Percentiles rank a stretch among this genome's conserved stretches.
These are phyloP conservation scores for Cheilosia soror DNA, from an alignment of 2,888 invertebrate genomes.

Conservation along the genomic window DNA sequence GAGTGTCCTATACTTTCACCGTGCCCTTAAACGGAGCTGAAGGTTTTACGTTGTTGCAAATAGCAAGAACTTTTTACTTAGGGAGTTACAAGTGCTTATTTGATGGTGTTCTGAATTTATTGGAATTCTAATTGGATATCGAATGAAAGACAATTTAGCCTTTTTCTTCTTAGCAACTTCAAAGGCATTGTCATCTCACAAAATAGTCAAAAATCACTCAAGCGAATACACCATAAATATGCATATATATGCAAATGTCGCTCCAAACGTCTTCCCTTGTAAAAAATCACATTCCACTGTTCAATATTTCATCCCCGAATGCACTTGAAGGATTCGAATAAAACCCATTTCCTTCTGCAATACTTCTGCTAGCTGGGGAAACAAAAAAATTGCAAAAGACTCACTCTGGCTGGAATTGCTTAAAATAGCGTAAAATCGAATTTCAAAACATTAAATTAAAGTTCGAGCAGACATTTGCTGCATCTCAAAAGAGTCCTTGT, in stretches of 20 bases:
- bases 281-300: conserved; percentile 29
- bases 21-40: too few relatives aligned
- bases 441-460: conserved; percentile 57
- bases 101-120: too few relatives aligned
- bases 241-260: background rate
- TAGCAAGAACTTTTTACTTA: too few relatives aligned
- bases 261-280: background rate
- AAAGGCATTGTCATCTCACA: background rate
- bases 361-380: background rate
- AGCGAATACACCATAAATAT: conserved; percentile 5
- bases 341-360: conserved; percentile 13
- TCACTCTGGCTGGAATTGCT: conserved; percentile 31
- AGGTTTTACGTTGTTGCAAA: too few relatives aligned
- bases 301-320: conserved; percentile 61
- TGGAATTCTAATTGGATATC: too few relatives aligned
- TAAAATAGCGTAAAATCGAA: conserved; percentile 71
- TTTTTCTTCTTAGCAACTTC: too few relatives aligned
- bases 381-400: background rate
- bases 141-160: too few relatives aligned
- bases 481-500: conserved; percentile 9
- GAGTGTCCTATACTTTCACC: too few relatives aligned
- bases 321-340: conserved; percentile 56
- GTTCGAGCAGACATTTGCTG: conserved; percentile 28
- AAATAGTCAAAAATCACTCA: background rate
- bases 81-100: too few relatives aligned